Evolutionary conservation across 2,113 vertebrate genomes (phyloP).

Genomic region (Psittacus erithacus): DNA sequence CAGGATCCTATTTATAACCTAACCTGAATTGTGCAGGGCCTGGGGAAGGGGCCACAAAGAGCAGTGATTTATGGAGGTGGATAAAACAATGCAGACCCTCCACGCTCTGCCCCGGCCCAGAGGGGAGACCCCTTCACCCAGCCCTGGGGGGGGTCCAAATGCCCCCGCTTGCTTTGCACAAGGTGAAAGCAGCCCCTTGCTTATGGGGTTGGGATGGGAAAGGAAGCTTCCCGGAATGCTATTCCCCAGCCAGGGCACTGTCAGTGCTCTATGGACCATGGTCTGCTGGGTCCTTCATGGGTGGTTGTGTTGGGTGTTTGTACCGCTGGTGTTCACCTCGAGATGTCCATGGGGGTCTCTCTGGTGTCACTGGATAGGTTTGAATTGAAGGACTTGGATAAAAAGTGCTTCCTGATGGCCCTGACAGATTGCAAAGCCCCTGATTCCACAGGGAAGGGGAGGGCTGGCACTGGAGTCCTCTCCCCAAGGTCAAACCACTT

Average conservation of each 20-base stretch:
- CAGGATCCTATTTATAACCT: constrained; percentile 36
- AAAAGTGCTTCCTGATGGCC: background rate
- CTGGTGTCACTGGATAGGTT: background rate
- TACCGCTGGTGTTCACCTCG: rapidly evolving
- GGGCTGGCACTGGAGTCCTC: background rate
- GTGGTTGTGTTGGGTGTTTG: background rate
- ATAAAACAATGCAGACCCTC: constrained; percentile 20
- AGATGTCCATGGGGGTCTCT: rapidly evolving
- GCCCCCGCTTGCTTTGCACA: background rate
- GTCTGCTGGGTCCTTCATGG: rapidly evolving
- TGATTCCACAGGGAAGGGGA: background rate
- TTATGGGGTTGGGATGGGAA: background rate
- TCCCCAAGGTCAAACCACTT: background rate
- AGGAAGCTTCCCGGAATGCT: background rate
- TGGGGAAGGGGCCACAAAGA: constrained; percentile 34
- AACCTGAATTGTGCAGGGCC: background rate
- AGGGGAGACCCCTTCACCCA: background rate
- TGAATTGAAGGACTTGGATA: rapidly evolving
- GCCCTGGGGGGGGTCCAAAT: rapidly evolving
- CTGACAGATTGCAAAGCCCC: background rate
- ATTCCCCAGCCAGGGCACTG: rapidly evolving
- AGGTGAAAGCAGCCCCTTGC: background rate
- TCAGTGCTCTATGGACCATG: rapidly evolving
- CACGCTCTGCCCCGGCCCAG: background rate
- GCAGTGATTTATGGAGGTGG: background rate